phyloP scores from a whole-genome alignment of 2,113 vertebrate genomes.

The Natator depressus region DNA sequence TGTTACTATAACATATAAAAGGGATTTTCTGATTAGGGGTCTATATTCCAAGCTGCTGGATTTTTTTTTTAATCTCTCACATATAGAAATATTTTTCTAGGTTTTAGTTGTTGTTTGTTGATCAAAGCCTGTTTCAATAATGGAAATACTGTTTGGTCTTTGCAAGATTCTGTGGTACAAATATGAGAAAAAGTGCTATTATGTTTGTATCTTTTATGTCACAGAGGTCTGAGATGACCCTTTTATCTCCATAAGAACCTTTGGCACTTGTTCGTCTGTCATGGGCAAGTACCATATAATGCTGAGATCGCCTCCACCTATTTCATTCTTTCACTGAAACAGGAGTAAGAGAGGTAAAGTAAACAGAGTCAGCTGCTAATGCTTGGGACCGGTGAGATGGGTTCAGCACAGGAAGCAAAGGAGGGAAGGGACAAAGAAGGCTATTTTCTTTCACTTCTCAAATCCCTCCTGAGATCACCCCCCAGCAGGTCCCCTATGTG shows the following conservation, averaged over 20 bases:
- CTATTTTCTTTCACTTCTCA: not conserved
- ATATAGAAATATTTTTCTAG: not conserved
- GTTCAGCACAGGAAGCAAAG: not conserved
- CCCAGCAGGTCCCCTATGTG: not conserved
- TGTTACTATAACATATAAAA: not conserved
- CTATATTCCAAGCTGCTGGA: not conserved
- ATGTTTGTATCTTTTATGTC: not conserved
- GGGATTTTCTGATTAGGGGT: not conserved
- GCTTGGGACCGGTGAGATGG: not conserved
- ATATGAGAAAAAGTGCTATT: not conserved
- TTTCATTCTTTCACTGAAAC: not conserved
- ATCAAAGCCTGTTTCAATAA: not conserved
- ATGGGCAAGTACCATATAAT: not conserved
- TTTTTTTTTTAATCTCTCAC: not conserved
- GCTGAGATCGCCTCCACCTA: not conserved
- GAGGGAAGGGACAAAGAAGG: not conserved
- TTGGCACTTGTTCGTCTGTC: not conserved
- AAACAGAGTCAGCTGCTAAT: not conserved
- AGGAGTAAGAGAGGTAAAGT: not conserved
- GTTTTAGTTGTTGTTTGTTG: not conserved
- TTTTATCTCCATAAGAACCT: not conserved
- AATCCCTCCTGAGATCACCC: not conserved
- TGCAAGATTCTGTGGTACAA: rapidly evolving
- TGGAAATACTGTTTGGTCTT: rapidly evolving
- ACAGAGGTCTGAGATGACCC: not conserved